Evolutionary conservation across 2,888 invertebrate species (phyloP), one percentile per base, ranked within the genome.

Genomic region (Pemphredon lugubris): DNA sequence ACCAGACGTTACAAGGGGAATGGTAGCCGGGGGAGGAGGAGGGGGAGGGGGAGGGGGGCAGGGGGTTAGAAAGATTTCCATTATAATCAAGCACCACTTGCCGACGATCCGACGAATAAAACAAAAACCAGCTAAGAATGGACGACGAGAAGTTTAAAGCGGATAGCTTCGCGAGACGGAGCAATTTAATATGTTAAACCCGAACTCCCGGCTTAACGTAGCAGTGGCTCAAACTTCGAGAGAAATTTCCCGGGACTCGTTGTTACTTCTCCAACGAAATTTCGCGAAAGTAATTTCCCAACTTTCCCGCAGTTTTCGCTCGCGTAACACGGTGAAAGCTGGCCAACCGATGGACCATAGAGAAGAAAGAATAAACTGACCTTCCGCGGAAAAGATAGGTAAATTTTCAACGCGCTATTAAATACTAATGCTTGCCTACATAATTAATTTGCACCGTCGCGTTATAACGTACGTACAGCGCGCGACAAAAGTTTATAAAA

Each of bases 31-130:
- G n/a, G n/a, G n/a, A n/a, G n/a, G n/a, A n/a, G n/a, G n/a, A n/a
- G n/a, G n/a, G n/a, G n/a, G n/a, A n/a, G n/a, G n/a, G n/a, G n/a
- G n/a, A n/a, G n/a, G n/a, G n/a, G n/a, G n/a, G n/a, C n/a, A n/a
- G n/a, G n/a, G n/a, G n/a, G n/a, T n/a, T n/a, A 45, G 21, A 13
- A 23, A 44, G 47, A 48, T 48, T 48, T 30, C 26, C 47, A 48
- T 48, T 16, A 26, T 7, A 16, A 26, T 13, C 4, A 48, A 48
- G 30, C 26, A 26, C 26, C 23, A 16, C 9, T 42, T 16, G 47
- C 26, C 26, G 47, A 48, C 47, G 47, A 48, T 48, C 30, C 18
- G 14, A 26, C 47, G 16, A 48, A 48, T 48, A 48, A 48, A 26
- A 48, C 26, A 48, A 30, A 30, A 30, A 48, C 30, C 30, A 14